phyloP scores from a whole-genome alignment of 2,797 vertebrate species.

The Distichodus sexfasciatus region DNA sequence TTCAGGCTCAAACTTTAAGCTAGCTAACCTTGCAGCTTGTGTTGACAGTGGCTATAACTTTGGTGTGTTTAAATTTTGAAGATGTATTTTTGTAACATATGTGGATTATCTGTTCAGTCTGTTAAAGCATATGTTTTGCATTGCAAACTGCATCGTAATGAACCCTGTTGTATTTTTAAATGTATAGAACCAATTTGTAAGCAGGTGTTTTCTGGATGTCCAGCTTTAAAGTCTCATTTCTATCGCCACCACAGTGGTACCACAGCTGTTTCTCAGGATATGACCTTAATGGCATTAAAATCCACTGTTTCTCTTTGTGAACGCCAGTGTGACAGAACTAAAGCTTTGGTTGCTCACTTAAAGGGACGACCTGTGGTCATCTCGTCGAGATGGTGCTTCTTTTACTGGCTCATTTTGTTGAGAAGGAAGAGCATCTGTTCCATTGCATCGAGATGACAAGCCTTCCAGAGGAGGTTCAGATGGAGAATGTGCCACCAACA shows the following conservation, averaged over 20 bases:
- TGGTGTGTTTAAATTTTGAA: too few relatives aligned
- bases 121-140: not conserved
- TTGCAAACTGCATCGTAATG: slow-evolving; percentile 5
- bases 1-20: too few relatives aligned
- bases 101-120: too few relatives aligned
- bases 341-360: too few relatives aligned
- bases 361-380: too few relatives aligned
- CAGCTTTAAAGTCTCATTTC: slow-evolving; percentile 37
- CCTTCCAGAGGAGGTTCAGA: slow-evolving; percentile 4
- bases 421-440: slow-evolving; percentile 16
- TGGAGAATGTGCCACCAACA: slow-evolving; percentile 21
- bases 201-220: slow-evolving; percentile 30
- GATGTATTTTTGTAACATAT: too few relatives aligned
- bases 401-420: slow-evolving; percentile 23
- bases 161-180: slow-evolving; percentile 32
- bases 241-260: slow-evolving; percentile 16
- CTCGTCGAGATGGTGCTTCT: too few relatives aligned
- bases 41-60: too few relatives aligned
- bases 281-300: not conserved
- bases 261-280: not conserved
- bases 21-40: too few relatives aligned
- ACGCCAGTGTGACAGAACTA: not conserved
- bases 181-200: slow-evolving; percentile 32
- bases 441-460: slow-evolving; percentile 5
- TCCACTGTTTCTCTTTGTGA: not conserved